phyloP scores from a whole-genome alignment of 2,113 vertebrate genomes.

The Felis chaus region DNA sequence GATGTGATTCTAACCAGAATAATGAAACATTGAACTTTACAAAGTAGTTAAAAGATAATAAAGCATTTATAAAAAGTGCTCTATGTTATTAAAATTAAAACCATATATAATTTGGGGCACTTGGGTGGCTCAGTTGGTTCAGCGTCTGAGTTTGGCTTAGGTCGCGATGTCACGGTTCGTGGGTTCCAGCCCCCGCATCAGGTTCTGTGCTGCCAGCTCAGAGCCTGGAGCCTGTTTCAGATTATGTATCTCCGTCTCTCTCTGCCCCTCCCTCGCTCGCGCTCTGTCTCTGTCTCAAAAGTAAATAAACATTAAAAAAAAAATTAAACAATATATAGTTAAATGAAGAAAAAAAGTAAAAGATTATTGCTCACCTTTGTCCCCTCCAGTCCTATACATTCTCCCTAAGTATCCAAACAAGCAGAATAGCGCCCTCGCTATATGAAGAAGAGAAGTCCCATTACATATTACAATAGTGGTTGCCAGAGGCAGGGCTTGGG shows the following conservation, averaged over 20 bases:
- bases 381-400: not conserved
- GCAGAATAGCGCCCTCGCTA: not conserved
- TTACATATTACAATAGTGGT: not conserved
- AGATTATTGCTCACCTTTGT: not conserved
- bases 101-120: not conserved
- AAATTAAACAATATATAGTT: not conserved
- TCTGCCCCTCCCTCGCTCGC: no score
- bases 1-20: not conserved
- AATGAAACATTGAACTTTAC: not conserved
- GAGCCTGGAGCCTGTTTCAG: no score
- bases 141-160: no score
- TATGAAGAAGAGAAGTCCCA: not conserved
- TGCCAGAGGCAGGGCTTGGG: not conserved
- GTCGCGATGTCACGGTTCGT: no score
- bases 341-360: not conserved
- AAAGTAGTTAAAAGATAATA: conserved; percentile 23
- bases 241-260: no score
- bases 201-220: no score
- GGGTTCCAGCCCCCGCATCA: no score
- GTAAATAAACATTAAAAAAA: no score
- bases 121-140: no score
- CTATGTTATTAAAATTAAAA: conserved; percentile 7
- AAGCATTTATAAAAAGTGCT: not conserved
- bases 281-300: no score
- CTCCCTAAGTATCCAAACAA: not conserved